Percentiles rank a stretch among this genome's conserved stretches.
These are phyloP conservation scores for cat (Felis catus) DNA, from an alignment of 2,113 vertebrate genomes.

Conservation along the genomic window DNA sequence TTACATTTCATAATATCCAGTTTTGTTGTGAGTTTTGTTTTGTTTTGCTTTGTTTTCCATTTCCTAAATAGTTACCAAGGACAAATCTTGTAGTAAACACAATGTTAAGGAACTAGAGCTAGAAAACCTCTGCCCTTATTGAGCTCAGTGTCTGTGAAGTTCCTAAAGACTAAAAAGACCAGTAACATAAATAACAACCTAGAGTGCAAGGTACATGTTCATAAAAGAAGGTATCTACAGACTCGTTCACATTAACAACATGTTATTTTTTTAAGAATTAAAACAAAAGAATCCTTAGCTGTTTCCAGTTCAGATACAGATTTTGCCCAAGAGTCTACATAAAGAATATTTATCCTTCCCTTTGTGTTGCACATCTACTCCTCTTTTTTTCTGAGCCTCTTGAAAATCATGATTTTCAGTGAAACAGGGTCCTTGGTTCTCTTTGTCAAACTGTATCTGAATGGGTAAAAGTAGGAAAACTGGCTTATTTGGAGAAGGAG, in stretches of 20 bases:
- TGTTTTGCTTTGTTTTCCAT: not conserved
- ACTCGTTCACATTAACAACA: not conserved
- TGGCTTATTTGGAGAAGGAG: not conserved
- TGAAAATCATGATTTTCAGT: conserved; percentile 39
- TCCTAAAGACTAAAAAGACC: conserved; percentile 32
- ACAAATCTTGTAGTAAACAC: not conserved
- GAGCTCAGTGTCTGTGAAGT: not conserved
- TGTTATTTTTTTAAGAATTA: conserved; percentile 29
- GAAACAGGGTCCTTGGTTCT: not conserved
- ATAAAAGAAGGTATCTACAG: not conserved
- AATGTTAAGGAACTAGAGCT: not conserved
- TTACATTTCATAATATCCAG: not conserved
- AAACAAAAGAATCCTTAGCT: not conserved
- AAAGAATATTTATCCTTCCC: not conserved
- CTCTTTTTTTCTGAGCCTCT: not conserved
- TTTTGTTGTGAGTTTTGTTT: not conserved
- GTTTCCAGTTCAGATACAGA: not conserved
- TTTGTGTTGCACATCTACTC: not conserved
- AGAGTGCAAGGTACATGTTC: not conserved
- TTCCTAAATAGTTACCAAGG: conserved; percentile 31
- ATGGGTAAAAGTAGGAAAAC: conserved; percentile 26
- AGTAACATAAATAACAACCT: not conserved
- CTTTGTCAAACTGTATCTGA: conserved; percentile 33
- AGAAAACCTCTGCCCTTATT: conserved; percentile 7
- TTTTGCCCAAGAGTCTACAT: not conserved